Conservation (phyloP, 2,113 vertebrate genomes). For the Pseudolaguvia tuberculata region DNA sequence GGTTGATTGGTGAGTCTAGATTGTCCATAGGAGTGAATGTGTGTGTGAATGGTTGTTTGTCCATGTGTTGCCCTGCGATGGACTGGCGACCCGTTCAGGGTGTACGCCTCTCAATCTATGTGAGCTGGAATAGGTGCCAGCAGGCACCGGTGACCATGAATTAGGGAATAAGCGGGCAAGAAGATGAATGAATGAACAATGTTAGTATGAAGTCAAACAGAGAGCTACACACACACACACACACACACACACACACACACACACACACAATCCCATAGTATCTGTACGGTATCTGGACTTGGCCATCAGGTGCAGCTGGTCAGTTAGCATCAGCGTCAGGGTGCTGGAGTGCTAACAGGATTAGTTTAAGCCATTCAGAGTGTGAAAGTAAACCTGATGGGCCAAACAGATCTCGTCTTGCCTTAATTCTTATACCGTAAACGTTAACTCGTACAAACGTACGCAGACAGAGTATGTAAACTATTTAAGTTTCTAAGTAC, state of each 20-base stretch:
- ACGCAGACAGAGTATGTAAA: background rate
- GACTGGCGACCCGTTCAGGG: too few species aligned
- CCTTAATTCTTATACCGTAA: constrained; percentile 52
- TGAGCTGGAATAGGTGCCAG: too few species aligned
- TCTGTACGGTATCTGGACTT: constrained; percentile 53
- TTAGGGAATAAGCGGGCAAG: too few species aligned
- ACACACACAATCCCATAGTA: too few species aligned
- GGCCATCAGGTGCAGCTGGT: constrained; percentile 90
- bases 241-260: constrained; percentile 71
- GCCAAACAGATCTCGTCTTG: constrained; percentile 40
- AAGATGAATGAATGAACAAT: too few species aligned
- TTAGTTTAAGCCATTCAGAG: constrained; percentile 61
- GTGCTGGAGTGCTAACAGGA: constrained; percentile 80
- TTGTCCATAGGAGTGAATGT: too few species aligned
- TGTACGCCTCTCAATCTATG: background rate
- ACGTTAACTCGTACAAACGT: background rate
- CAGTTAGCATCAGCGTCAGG: constrained; percentile 76
- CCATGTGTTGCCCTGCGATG: too few species aligned
- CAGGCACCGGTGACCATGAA: too few species aligned
- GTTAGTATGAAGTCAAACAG: constrained; percentile 76
- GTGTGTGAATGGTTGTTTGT: too few species aligned
- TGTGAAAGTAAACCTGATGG: constrained; percentile 54
- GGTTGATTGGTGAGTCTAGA: too few species aligned
- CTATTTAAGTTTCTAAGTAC: too few species aligned
- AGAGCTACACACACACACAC: constrained; percentile 71